Percentiles rank a stretch among this genome's conserved stretches.
phyloP scores from a whole-genome alignment of 1,140 invertebrate species.

The Coptotermes formosanus region DNA sequence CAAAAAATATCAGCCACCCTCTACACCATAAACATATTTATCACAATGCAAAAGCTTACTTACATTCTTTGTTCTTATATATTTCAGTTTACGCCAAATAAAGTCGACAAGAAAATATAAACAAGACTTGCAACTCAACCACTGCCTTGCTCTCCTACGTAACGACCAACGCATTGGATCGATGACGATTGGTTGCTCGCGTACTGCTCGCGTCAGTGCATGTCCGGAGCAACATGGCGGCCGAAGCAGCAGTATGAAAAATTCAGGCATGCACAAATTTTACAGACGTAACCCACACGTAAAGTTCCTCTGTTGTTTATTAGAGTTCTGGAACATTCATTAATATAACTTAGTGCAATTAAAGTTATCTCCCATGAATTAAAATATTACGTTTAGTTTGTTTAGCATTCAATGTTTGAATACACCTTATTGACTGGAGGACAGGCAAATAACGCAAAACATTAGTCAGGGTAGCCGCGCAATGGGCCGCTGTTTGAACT shows the following conservation, averaged over 20 bases:
- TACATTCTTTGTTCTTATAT: slow-evolving; percentile 15
- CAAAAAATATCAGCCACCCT: background rate
- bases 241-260: background rate
- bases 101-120: background rate
- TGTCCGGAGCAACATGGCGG: background rate
- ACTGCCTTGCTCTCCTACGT: too few relatives aligned
- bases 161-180: slow-evolving; percentile 27
- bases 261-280: background rate
- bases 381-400: too few relatives aligned
- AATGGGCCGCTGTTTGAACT: too few relatives aligned
- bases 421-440: too few relatives aligned
- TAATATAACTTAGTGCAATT: too few relatives aligned
- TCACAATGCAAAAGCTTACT: background rate
- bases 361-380: too few relatives aligned
- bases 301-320: too few relatives aligned
- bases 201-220: background rate
- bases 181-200: slow-evolving; percentile 15
- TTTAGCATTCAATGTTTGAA: too few relatives aligned
- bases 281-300: too few relatives aligned
- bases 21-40: background rate
- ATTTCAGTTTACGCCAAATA: background rate
- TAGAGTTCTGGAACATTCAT: too few relatives aligned
- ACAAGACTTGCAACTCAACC: background rate
- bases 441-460: too few relatives aligned
- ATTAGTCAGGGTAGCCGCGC: too few relatives aligned